Evolutionary conservation across 1,140 invertebrate species (phyloP).

Genomic region (Rhizoglyphus robini): DNA sequence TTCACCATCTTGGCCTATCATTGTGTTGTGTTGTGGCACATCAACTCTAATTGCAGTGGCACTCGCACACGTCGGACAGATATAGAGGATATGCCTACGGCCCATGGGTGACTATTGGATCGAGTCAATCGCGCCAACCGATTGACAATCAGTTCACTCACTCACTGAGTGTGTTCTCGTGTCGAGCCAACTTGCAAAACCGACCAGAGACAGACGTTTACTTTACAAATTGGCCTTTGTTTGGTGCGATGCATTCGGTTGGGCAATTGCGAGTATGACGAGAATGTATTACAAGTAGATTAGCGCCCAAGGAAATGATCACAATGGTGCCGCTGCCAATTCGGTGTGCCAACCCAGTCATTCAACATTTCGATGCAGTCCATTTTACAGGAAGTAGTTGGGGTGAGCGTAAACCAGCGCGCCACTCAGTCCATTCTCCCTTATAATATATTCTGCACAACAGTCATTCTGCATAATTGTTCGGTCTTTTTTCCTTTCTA

Average conservation of each 20-base stretch:
- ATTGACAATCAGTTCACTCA: not conserved
- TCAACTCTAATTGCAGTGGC: not conserved
- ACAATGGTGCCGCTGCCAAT: not conserved
- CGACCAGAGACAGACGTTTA: not conserved
- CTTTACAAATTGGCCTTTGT: not conserved
- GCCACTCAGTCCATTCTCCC: no score
- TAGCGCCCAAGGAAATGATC: not conserved
- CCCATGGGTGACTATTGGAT: not conserved
- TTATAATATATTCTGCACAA: no score
- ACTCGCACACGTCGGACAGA: not conserved
- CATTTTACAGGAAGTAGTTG: not conserved
- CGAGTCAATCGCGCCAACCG: not conserved
- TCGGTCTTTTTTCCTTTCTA: slow-evolving; percentile 37
- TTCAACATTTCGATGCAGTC: slow-evolving; percentile 30
- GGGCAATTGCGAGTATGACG: no score
- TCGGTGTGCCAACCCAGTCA: slow-evolving; percentile 25
- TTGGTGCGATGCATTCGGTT: not conserved
- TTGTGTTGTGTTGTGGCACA: not conserved
- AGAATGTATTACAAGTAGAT: not conserved
- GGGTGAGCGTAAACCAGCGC: not conserved
- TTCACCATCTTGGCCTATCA: slow-evolving; percentile 5
- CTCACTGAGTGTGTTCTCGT: no score
- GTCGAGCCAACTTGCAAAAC: no score
- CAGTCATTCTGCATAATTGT: slow-evolving; percentile 24
- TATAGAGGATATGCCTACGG: not conserved